Percentiles rank a stretch among this genome's conserved stretches.
These are phyloP conservation scores for Proteles cristata DNA, from an alignment of 2,113 vertebrate genomes.

Conservation along the genomic window DNA sequence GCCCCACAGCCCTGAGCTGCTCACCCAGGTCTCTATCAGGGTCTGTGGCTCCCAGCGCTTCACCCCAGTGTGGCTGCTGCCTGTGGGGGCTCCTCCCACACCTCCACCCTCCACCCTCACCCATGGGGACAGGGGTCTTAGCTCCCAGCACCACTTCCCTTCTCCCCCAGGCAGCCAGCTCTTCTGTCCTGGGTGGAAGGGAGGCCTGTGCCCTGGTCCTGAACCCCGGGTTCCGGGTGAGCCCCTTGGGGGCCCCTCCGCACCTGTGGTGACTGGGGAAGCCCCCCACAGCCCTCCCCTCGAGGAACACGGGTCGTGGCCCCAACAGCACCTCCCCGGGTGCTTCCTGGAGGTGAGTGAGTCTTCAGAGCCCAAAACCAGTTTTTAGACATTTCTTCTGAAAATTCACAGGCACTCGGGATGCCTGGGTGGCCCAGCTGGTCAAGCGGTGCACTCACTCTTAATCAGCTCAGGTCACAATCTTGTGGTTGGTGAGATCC, in stretches of 20 bases:
- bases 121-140: not conserved
- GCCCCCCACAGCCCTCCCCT: not conserved
- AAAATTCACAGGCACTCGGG: rapidly evolving
- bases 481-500: too few relatives aligned
- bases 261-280: not conserved
- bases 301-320: not conserved
- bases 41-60: not conserved
- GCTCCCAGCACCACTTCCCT: not conserved
- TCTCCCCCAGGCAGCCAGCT: not conserved
- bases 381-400: not conserved
- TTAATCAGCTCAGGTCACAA: too few relatives aligned
- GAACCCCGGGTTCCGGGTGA: not conserved
- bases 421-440: too few relatives aligned
- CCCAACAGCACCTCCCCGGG: rapidly evolving
- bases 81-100: not conserved
- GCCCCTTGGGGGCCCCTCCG: too few relatives aligned
- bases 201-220: not conserved
- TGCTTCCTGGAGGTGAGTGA: rapidly evolving
- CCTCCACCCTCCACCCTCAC: not conserved
- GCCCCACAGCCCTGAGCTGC: not conserved
- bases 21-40: not conserved
- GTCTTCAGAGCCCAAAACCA: not conserved
- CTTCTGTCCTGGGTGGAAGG: not conserved
- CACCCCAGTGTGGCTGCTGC: not conserved
- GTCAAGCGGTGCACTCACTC: too few relatives aligned